Percentiles rank a stretch among this genome's conserved stretches.
Evolutionary conservation across 2,888 invertebrate genomes (phyloP).

Genomic region (Chymomyza procnemis): DNA sequence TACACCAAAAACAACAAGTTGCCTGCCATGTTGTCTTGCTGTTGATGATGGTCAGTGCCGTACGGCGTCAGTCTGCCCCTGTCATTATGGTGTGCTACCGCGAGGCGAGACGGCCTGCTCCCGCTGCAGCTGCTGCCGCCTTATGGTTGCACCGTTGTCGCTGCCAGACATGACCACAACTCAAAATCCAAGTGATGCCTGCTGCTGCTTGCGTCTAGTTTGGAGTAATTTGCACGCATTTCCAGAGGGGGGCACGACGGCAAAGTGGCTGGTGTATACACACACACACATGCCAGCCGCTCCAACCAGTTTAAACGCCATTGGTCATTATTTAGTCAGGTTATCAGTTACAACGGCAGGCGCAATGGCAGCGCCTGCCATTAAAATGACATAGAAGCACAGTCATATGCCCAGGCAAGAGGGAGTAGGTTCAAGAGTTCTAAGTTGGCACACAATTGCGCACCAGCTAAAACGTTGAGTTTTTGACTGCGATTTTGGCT

Average conservation of each 20-base stretch:
- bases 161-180: neutral
- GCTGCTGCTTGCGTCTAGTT: conserved; percentile 56
- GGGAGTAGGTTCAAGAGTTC: too few species aligned
- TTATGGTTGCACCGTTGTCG: conserved; percentile 40
- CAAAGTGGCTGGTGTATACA: too few species aligned
- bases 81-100: conserved; percentile 1
- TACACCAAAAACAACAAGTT: conserved; percentile 44
- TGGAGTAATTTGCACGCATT: conserved; percentile 64
- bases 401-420: conserved; percentile 7
- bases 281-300: conserved; percentile 63
- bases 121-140: conserved; percentile 14
- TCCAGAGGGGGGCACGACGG: conserved; percentile 23
- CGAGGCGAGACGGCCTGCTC: neutral
- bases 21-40: conserved; percentile 39
- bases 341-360: conserved; percentile 33
- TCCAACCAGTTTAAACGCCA: conserved; percentile 65
- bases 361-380: conserved; percentile 61
- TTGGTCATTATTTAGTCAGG: conserved; percentile 50
- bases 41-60: conserved; percentile 1
- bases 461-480: too few species aligned
- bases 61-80: neutral
- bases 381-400: conserved; percentile 66
- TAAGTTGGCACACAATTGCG: too few species aligned
- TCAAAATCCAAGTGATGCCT: conserved; percentile 9
- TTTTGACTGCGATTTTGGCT: too few species aligned